A percentile compares a stretch with the other conserved stretches of the same genome.
phyloP scores from a whole-genome alignment of 1,140 invertebrate genomes.

The Helicoverpa armigera region DNA sequence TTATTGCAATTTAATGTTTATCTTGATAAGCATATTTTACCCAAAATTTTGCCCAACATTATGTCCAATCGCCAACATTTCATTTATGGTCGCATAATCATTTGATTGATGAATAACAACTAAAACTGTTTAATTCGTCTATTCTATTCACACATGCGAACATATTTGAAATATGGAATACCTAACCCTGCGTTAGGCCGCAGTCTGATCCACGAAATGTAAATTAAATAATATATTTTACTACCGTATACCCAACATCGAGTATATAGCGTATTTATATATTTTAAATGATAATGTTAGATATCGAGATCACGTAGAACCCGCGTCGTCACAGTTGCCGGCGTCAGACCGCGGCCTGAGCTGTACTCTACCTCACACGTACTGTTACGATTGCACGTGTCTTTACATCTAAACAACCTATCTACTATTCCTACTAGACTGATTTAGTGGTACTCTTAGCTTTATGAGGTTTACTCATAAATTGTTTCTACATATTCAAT shows the following conservation, averaged over 20 bases:
- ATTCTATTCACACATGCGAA: slow-evolving; percentile 18
- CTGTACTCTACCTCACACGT: slow-evolving; percentile 71
- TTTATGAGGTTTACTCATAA: slow-evolving; percentile 66
- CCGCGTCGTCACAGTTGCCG: too few relatives aligned
- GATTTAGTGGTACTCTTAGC: slow-evolving; percentile 80
- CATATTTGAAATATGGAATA: slow-evolving; percentile 32
- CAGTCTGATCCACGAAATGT: slow-evolving; percentile 5
- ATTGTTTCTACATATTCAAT: slow-evolving; percentile 62
- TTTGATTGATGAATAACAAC: not conserved
- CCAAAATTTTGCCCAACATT: slow-evolving; percentile 18
- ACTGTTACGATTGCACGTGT: slow-evolving; percentile 69
- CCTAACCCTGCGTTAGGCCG: slow-evolving; percentile 14
- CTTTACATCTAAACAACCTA: slow-evolving; percentile 66
- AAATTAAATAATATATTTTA: not conserved
- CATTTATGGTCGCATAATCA: slow-evolving; percentile 39
- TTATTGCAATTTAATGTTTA: slow-evolving; percentile 41
- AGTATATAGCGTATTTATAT: too few relatives aligned
- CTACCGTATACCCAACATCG: not conserved
- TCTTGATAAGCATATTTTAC: slow-evolving; percentile 24
- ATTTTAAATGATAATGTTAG: too few relatives aligned
- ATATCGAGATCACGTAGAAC: too few relatives aligned
- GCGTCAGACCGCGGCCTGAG: slow-evolving; percentile 31
- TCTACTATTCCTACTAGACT: slow-evolving; percentile 81
- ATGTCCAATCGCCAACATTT: slow-evolving; percentile 1
- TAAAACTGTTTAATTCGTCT: not conserved